phyloP scores from a whole-genome alignment of 1,140 invertebrate genomes.

The Drosophila novamexicana region DNA sequence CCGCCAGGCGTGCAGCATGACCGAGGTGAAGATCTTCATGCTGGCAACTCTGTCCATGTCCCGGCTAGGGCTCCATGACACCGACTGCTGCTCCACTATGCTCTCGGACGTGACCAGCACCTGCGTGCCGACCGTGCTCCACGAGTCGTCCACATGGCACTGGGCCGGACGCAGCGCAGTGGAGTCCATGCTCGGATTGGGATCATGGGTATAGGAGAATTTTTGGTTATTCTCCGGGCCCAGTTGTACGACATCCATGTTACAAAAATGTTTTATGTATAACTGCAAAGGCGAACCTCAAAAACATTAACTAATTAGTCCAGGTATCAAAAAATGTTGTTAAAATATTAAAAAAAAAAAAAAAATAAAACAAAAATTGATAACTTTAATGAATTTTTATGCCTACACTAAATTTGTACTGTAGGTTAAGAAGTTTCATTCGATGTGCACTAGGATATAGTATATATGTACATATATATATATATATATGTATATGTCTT shows the following conservation, averaged over 20 bases:
- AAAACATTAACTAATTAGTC: too few species aligned
- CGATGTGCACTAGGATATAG: conserved; percentile 19
- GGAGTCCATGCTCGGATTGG: too few species aligned
- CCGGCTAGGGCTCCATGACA: neutral
- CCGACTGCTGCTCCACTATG: neutral
- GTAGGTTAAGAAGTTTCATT: conserved; percentile 16
- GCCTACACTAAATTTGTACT: conserved; percentile 12
- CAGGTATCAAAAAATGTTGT: neutral
- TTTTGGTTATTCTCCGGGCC: neutral
- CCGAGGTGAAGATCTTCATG: conserved; percentile 57
- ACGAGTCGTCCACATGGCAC: neutral
- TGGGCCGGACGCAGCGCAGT: neutral
- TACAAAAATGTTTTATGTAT: conserved; percentile 1
- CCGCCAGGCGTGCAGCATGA: conserved; percentile 72
- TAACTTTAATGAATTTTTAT: conserved; percentile 25
- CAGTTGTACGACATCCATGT: conserved; percentile 15
- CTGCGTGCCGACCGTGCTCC: neutral
- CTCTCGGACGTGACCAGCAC: neutral
- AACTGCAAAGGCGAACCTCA: conserved; percentile 23
- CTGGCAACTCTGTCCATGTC: conserved; percentile 5
- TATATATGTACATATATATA: too few species aligned
- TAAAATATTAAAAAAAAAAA: neutral
- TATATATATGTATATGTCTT: neutral
- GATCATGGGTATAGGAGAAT: neutral
- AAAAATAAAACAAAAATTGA: conserved; percentile 14